Percentiles rank a stretch among this genome's conserved stretches.
Conservation (phyloP, 1,140 invertebrate species). For the Drosophila subpulchrella region DNA sequence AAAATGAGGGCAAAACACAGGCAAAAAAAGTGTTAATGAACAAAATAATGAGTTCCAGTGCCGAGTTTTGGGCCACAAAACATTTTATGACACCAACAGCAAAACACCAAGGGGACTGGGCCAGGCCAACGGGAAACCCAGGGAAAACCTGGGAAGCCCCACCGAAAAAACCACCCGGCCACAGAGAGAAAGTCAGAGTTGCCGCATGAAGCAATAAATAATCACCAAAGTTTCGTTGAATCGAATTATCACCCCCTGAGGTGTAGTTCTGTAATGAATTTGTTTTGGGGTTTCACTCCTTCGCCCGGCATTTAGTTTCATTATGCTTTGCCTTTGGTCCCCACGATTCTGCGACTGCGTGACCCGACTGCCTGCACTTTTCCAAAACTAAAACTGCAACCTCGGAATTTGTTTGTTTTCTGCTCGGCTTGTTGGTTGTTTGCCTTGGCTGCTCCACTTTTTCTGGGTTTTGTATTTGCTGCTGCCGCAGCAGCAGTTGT, state of each 20-base stretch:
- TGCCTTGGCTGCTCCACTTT: conserved; percentile 52
- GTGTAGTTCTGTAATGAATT: conserved; percentile 82
- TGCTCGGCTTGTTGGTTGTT: conserved; percentile 57
- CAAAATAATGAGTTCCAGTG: conserved; percentile 81
- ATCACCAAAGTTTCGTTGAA: conserved; percentile 82
- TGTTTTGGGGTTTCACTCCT: conserved; percentile 75
- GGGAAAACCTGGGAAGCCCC: conserved; percentile 14
- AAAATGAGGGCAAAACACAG: conserved; percentile 22
- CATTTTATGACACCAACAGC: conserved; percentile 82
- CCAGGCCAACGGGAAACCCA: conserved; percentile 5
- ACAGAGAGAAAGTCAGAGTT: conserved; percentile 39
- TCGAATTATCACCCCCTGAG: conserved; percentile 82
- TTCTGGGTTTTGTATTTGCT: conserved; percentile 22
- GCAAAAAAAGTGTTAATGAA: conserved; percentile 78
- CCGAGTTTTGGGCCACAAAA: conserved; percentile 73
- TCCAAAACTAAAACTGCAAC: conserved; percentile 18
- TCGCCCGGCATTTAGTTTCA: conserved; percentile 72
- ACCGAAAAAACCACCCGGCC: conserved; percentile 8
- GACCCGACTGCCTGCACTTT: conserved; percentile 34
- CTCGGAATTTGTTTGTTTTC: conserved; percentile 46
- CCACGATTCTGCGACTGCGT: conserved; percentile 64
- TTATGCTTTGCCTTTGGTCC: conserved; percentile 55
- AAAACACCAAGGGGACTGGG: conserved; percentile 66
- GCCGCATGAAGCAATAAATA: conserved; percentile 80
- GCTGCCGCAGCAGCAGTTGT: conserved; percentile 37